Evolutionary conservation across 2,113 vertebrate genomes (phyloP), one percentile per base, ranked within the genome.

Genomic region (Stomatorhinus ivindoensis): DNA sequence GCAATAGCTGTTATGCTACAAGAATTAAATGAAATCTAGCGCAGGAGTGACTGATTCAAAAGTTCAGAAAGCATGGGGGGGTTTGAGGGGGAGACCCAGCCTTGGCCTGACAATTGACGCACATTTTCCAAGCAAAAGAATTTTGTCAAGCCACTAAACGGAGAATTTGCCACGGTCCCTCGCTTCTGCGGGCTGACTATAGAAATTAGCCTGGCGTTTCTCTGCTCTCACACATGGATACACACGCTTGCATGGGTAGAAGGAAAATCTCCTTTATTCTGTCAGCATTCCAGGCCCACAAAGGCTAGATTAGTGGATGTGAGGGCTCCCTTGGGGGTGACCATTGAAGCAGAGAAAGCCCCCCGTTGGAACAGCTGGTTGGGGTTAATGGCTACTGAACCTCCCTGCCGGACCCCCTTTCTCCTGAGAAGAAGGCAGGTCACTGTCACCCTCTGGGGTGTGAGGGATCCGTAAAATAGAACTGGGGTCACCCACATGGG

Each of bases 211-310:
- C 98, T 98, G 98, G 97, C 97, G 97, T 97, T 98, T 97, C 94
- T 97, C 97, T 96, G 98, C 98, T 98, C 98, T 99, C 98, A 99
- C 98, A 99, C 98, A 99, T 99, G 98, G 98, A 98, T 99, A 99
- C 98, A 99, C 98, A 99, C 97, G 97, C 97, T 99, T 99, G 98
- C 97, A 98, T 98, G 98, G 97, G 99, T 98, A 99, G 97, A 99
- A 99, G 98, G 98, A 98, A 98, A 99, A 98, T 97, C 97, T 99
- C 97, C 99, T 99, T 99, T 99, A 98, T 99, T 97, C 98, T 98
- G 98, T 99, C 98, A 99, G 98, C 98, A 99, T 99, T 99, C 98
- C 98, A 98, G 94, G 93, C 96, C 97, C 98, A 99, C 98, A 99
- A 99, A 98, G 97, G 97, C 97, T 99, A 99, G 98, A 99, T 99